phyloP scores from a whole-genome alignment of 2,888 invertebrate genomes.

The Oligia latruncula region DNA sequence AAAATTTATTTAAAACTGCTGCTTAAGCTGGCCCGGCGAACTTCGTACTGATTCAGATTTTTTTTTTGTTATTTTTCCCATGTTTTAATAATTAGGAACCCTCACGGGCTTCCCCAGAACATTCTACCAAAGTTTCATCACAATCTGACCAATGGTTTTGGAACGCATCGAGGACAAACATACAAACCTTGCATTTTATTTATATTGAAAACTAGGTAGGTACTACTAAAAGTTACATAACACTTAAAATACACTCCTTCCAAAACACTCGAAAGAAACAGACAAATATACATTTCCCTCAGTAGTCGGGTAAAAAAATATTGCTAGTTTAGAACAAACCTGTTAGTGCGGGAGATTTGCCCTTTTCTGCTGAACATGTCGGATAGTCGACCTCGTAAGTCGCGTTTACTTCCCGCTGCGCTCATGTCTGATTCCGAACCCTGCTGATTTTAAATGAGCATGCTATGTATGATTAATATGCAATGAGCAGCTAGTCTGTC shows the following conservation, averaged over 20 bases:
- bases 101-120: too few species aligned
- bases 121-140: too few species aligned
- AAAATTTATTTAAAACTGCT: neutral
- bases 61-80: too few species aligned
- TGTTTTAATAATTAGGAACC: too few species aligned
- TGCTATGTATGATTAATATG: neutral
- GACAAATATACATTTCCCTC: neutral
- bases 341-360: conserved; percentile 92
- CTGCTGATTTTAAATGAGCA: conserved; percentile 73
- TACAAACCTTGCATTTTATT: too few species aligned
- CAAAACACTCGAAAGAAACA: neutral
- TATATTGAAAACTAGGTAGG: too few species aligned
- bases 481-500: neutral
- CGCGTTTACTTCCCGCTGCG: conserved; percentile 93
- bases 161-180: too few species aligned
- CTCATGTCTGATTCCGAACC: conserved; percentile 94
- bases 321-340: conserved; percentile 81
- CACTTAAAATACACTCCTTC: neutral
- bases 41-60: too few species aligned
- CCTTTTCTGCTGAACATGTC: conserved; percentile 94
- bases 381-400: conserved; percentile 94
- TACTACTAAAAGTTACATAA: neutral
- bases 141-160: too few species aligned
- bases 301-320: neutral
- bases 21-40: too few species aligned